A percentile compares a stretch with the other conserved stretches of the same genome.
Evolutionary conservation across 2,797 vertebrate genomes (phyloP).

Genomic region (Premnoplex brunnescens): DNA sequence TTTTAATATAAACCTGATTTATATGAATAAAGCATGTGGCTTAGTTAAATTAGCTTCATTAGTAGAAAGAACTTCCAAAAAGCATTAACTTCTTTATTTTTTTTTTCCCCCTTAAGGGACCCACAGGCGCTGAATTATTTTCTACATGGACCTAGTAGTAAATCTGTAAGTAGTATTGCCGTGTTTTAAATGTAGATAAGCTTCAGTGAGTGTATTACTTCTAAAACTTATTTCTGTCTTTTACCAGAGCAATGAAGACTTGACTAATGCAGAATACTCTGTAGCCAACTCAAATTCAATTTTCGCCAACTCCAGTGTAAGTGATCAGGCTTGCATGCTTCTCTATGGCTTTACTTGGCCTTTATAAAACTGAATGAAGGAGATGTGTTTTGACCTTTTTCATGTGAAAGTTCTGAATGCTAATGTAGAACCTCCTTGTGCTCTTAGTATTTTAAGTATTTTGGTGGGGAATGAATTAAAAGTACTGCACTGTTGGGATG

Average conservation of each 20-base stretch:
- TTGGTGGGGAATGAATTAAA: background rate
- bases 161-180: constrained; percentile 87
- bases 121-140: constrained; percentile 97
- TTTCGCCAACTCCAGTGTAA: constrained; percentile 89
- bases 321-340: constrained; percentile 57
- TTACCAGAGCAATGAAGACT: constrained; percentile 90
- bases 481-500: background rate
- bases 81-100: background rate
- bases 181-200: background rate
- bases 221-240: constrained; percentile 54
- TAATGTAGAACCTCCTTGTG: background rate
- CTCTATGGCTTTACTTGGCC: background rate
- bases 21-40: background rate
- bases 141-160: constrained; percentile 94
- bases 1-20: background rate
- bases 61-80: background rate
- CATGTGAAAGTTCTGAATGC: background rate
- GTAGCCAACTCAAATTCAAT: constrained; percentile 90
- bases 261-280: constrained; percentile 90
- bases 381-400: background rate
- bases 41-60: background rate
- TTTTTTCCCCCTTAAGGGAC: constrained; percentile 80
- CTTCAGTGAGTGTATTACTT: background rate
- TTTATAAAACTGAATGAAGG: background rate
- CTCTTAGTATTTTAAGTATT: background rate